Conservation (phyloP, 2,113 vertebrate genomes). For the Lepus timidus region DNA sequence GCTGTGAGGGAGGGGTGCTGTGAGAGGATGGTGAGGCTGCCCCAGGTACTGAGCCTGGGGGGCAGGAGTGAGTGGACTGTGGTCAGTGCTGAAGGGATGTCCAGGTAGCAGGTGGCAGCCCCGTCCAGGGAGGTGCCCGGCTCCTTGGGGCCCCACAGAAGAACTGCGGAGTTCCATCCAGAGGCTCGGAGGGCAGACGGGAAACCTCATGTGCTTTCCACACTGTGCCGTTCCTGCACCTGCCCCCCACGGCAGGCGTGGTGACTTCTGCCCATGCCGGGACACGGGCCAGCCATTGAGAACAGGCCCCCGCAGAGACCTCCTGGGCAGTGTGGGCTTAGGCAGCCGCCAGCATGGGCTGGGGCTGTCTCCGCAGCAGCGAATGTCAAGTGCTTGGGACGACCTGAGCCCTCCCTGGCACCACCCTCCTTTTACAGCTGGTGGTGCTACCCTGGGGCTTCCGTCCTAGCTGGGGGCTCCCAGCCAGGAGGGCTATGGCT, state of each 20-base stretch:
- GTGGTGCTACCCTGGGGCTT: fast-evolving
- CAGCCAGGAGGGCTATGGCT: neutral
- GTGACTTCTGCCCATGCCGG: fast-evolving
- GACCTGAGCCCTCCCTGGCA: neutral
- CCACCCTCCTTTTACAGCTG: neutral
- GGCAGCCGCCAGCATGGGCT: neutral
- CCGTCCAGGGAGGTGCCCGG: neutral
- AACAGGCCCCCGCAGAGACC: neutral
- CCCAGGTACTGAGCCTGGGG: neutral
- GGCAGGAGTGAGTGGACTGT: neutral
- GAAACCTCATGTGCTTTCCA: neutral
- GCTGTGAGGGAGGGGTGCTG: neutral
- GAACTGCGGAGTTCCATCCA: neutral
- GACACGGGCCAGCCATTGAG: neutral
- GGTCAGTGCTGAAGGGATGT: neutral
- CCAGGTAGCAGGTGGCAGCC: neutral
- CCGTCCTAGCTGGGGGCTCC: neutral
- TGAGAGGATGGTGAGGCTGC: neutral
- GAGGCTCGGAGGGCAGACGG: neutral
- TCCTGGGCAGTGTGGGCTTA: neutral
- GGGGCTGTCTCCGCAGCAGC: neutral
- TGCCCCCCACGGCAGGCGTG: neutral
- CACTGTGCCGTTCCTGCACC: neutral
- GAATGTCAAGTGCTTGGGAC: neutral
- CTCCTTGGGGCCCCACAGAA: no score